Conservation (phyloP, 2,113 vertebrate genomes). For the Oryzias celebensis region DNA sequence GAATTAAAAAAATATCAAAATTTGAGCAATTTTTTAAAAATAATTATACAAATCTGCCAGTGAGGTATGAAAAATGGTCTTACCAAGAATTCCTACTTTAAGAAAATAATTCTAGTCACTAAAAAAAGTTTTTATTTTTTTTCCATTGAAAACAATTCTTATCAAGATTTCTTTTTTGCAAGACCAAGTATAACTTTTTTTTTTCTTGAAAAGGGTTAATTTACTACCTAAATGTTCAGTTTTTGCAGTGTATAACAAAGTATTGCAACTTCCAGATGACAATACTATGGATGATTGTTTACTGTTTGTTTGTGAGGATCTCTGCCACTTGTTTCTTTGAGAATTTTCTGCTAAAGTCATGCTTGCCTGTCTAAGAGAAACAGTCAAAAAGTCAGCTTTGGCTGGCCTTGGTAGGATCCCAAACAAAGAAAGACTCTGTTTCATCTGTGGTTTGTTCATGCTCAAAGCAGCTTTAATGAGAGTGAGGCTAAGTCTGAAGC, state of each 20-base stretch:
- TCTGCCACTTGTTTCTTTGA: neutral
- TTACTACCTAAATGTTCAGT: too few species aligned
- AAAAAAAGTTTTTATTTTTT: too few species aligned
- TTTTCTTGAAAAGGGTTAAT: too few species aligned
- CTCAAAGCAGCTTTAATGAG: conserved; percentile 53
- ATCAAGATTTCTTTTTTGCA: too few species aligned
- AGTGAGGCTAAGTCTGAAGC: conserved; percentile 74
- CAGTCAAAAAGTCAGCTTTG: conserved; percentile 88
- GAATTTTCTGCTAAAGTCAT: neutral
- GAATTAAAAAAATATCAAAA: too few species aligned
- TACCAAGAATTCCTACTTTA: too few species aligned
- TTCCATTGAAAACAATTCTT: too few species aligned
- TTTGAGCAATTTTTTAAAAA: too few species aligned
- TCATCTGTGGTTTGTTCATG: conserved; percentile 13
- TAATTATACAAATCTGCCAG: too few species aligned
- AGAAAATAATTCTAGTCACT: too few species aligned
- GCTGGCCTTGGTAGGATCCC: conserved; percentile 81
- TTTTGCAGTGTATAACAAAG: neutral
- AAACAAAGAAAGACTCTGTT: conserved; percentile 77
- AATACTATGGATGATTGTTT: neutral
- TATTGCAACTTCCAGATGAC: neutral
- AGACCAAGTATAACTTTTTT: too few species aligned
- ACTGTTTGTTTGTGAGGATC: neutral
- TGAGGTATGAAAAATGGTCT: too few species aligned
- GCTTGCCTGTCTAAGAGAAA: conserved; percentile 85